These are phyloP conservation scores for Calliscelio sp. DNA, from an alignment of 2,888 invertebrate species.

Conservation along the genomic window DNA sequence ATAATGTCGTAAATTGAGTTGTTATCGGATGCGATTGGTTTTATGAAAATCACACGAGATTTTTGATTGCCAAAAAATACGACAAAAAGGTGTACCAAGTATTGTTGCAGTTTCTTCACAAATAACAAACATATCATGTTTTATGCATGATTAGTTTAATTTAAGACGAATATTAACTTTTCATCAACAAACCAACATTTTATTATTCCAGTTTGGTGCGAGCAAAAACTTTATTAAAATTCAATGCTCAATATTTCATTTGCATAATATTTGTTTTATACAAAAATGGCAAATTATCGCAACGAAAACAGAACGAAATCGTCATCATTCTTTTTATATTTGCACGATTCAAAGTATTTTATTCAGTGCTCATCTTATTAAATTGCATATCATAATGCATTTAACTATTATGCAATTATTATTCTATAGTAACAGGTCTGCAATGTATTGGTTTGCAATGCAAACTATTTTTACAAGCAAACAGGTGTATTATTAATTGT, in stretches of 20 bases:
- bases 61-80: not conserved
- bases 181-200: conserved; percentile 63
- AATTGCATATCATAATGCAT: too few relatives aligned
- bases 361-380: too few relatives aligned
- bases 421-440: too few relatives aligned
- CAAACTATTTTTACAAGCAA: too few relatives aligned
- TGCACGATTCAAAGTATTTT: too few relatives aligned
- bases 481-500: not conserved
- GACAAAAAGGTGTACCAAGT: conserved; percentile 7
- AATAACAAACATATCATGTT: conserved; percentile 58
- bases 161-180: conserved; percentile 63
- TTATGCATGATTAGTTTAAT: conserved; percentile 63
- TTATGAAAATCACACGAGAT: not conserved
- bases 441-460: too few relatives aligned
- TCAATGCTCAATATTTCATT: conserved; percentile 50
- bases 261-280: conserved; percentile 63
- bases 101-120: conserved; percentile 44
- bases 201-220: conserved; percentile 59
- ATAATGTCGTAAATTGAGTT: not conserved
- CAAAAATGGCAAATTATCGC: conserved; percentile 54
- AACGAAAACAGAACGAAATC: conserved; percentile 22
- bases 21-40: conserved; percentile 2
- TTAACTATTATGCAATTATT: too few relatives aligned
- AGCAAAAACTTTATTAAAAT: conserved; percentile 59
- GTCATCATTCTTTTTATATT: too few relatives aligned